Evolutionary conservation across 2,113 vertebrate genomes (phyloP), one percentile per base, ranked within the genome.

Genomic region (Microcebus ravelobensis): DNA sequence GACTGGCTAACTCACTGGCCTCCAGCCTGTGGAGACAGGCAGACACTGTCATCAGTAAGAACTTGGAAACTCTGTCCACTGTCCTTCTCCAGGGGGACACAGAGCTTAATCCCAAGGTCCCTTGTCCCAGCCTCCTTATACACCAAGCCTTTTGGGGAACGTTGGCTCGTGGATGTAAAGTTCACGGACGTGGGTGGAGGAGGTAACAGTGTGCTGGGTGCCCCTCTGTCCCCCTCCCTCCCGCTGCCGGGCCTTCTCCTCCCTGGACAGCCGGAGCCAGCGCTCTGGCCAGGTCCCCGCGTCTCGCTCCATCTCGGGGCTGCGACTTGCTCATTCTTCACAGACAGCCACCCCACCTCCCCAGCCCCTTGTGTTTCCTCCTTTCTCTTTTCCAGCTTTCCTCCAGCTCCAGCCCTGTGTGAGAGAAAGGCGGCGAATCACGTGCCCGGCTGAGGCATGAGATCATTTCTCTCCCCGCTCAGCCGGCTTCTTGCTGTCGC

Each of bases 401-500:
- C 95, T 98, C 87, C 97, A 97, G 79, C 82, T 97, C n/a, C n/a
- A 97, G 93, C 90, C 92, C 42, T 95, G 70, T 90, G 85, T 2
- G 2, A 91, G 68, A 91, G 94, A 97, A 97, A 97, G 93, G 87
- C 0, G 87, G 94, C 12, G 4, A 85, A 76, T 61, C 34, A 11
- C 6, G 82, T 27, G 36, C 71, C 95, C 67, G 97, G 89, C 68
- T 74, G 97, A 92, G 90, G 91, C 95, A 97, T 98, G 98, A 98
- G 98, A 97, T 98, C 97, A 98, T 96, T 98, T 97, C 97, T 97
- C 82, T 98, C 96, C 96, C 98, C 82, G 92, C 95, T 93, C 95
- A 94, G 96, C 94, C 94, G 94, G 95, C 87, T 96, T 91, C 87
- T 96, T 91, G 93, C 97, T 96, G 97, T 97, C 95, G 96, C 91